Evolutionary conservation across 2,113 vertebrate genomes (phyloP).

Genomic region (Progne subis): DNA sequence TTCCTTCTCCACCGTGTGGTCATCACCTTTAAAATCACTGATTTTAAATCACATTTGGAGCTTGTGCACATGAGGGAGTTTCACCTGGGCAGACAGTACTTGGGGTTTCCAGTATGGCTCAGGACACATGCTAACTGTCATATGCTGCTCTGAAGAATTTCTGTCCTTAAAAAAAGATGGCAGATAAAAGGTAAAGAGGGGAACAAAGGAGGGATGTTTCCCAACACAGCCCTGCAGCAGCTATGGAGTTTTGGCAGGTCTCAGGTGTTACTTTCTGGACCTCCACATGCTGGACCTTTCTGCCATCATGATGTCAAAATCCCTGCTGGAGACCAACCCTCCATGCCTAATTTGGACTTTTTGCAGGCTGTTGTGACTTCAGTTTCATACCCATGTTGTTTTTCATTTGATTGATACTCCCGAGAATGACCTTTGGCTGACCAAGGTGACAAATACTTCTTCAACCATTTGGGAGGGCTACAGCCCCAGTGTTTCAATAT

Average conservation of each 20-base stretch:
- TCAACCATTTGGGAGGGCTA: slow-evolving; percentile 48
- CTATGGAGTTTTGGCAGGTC: not conserved
- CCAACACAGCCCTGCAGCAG: not conserved
- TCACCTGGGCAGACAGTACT: not conserved
- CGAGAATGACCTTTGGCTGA: slow-evolving; percentile 43
- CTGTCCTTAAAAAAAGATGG: not conserved
- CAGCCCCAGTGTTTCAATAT: slow-evolving; percentile 26
- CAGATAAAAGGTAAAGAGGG: not conserved
- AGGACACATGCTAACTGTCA: not conserved
- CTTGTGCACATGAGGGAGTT: not conserved
- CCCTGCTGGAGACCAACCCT: not conserved
- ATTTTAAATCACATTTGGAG: not conserved
- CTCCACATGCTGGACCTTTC: not conserved
- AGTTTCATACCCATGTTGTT: not conserved
- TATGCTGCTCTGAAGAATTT: not conserved
- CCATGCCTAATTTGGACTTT: not conserved
- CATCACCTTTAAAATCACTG: not conserved
- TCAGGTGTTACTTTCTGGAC: not conserved
- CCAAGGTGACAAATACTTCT: slow-evolving; percentile 64
- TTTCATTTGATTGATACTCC: slow-evolving; percentile 56
- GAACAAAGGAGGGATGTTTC: not conserved
- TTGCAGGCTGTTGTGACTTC: not conserved
- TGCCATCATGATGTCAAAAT: not conserved
- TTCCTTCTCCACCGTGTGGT: not conserved
- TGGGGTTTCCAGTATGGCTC: not conserved